These are phyloP conservation scores for Eubucco bourcierii DNA, from an alignment of 2,113 vertebrate species.

Conservation along the genomic window DNA sequence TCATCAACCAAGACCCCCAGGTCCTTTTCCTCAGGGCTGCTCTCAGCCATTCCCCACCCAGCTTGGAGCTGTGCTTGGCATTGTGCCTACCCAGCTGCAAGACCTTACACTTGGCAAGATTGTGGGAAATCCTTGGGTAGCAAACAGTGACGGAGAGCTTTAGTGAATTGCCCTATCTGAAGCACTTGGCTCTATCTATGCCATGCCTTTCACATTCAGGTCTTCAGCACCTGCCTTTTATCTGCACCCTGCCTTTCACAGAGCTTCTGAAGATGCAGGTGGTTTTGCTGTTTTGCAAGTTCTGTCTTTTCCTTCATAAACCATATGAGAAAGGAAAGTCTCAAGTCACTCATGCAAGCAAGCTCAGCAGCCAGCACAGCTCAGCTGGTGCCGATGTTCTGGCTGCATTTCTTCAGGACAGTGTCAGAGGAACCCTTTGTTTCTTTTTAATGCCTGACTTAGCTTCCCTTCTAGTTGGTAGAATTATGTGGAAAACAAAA, in stretches of 20 bases:
- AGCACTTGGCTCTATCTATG: neutral
- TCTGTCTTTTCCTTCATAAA: neutral
- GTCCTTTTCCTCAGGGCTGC: too few species aligned
- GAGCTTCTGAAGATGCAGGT: neutral
- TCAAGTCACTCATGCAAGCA: neutral
- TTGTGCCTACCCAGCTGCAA: too few species aligned
- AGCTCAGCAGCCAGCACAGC: conserved; percentile 5
- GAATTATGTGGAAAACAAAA: neutral
- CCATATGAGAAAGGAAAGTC: neutral
- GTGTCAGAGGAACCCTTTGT: neutral
- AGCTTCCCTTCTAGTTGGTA: neutral
- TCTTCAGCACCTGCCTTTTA: neutral
- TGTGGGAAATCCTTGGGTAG: neutral
- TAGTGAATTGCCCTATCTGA: neutral
- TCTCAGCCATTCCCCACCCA: too few species aligned
- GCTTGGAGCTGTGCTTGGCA: too few species aligned
- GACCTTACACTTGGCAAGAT: too few species aligned
- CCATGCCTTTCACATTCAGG: neutral
- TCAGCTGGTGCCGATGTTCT: neutral
- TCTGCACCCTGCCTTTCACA: neutral
- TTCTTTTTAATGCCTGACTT: neutral
- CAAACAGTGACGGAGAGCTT: neutral
- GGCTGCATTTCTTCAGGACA: neutral
- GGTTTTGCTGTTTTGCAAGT: neutral
- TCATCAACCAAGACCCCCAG: too few species aligned